Conservation (phyloP, 2,888 invertebrate species). For the Plagiodera versicolora region DNA sequence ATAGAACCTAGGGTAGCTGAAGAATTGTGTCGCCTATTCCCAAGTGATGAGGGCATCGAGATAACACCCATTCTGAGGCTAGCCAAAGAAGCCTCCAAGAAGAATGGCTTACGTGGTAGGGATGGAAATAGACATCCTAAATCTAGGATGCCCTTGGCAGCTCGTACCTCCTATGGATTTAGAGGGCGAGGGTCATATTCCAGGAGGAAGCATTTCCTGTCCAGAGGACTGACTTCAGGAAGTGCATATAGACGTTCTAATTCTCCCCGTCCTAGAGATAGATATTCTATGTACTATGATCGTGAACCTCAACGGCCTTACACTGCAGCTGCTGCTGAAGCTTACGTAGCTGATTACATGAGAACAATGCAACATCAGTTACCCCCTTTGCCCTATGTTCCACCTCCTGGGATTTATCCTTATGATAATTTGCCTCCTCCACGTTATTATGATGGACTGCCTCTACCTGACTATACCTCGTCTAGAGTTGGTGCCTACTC, state of each 20-base stretch:
- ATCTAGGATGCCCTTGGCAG: slow-evolving; percentile 55
- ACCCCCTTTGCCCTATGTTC: slow-evolving; percentile 82
- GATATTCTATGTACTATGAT: slow-evolving; percentile 66
- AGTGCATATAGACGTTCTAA: slow-evolving; percentile 62
- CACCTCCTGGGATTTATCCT: slow-evolving; percentile 59
- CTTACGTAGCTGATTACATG: slow-evolving; percentile 88
- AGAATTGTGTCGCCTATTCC: slow-evolving; percentile 90
- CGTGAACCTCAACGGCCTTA: slow-evolving; percentile 57
- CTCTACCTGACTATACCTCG: slow-evolving; percentile 75
- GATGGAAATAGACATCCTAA: slow-evolving; percentile 56
- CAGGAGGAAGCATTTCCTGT: slow-evolving; percentile 66
- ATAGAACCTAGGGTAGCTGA: slow-evolving; percentile 95
- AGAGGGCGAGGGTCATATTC: slow-evolving; percentile 59
- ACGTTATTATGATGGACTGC: slow-evolving; percentile 79
- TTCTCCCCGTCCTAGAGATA: slow-evolving; percentile 61
- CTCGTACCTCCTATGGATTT: slow-evolving; percentile 56
- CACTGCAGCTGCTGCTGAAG: slow-evolving; percentile 71
- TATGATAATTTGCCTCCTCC: slow-evolving; percentile 57
- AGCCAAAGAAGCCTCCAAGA: slow-evolving; percentile 80
- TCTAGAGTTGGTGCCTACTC: slow-evolving; percentile 59
- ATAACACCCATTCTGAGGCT: slow-evolving; percentile 84
- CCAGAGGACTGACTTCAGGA: slow-evolving; percentile 62
- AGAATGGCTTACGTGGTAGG: slow-evolving; percentile 46
- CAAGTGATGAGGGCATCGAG: slow-evolving; percentile 89
- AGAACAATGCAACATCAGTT: slow-evolving; percentile 83